phyloP scores from a whole-genome alignment of 2,888 invertebrate genomes.

The Mesorhabditis spiculigera region DNA sequence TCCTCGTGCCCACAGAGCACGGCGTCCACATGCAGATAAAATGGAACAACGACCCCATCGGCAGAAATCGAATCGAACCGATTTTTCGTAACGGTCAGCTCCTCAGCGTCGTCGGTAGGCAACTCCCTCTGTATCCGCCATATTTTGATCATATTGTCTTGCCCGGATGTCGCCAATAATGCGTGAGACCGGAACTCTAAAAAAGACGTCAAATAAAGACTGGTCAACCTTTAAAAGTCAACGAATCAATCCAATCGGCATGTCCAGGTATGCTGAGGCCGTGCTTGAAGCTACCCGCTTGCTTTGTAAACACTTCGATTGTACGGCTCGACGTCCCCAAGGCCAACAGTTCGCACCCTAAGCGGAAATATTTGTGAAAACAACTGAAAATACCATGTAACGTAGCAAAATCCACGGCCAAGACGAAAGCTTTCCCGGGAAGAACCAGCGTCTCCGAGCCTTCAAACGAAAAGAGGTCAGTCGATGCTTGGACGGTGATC shows the following conservation, averaged over 20 bases:
- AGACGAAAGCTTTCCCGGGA: conserved; percentile 21
- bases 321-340: conserved; percentile 41
- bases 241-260: conserved; percentile 44
- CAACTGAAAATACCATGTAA: not conserved
- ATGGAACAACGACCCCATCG: not conserved
- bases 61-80: conserved; percentile 8
- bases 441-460: not conserved
- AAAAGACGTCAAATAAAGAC: not conserved
- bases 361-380: conserved; percentile 3
- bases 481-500: no score
- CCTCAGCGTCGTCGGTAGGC: conserved; percentile 18
- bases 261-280: conserved; percentile 34
- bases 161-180: conserved; percentile 10
- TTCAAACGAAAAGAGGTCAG: no score
- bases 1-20: conserved; percentile 85
- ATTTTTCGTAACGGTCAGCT: conserved; percentile 28
- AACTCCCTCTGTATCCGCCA: conserved; percentile 17
- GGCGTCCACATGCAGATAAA: conserved; percentile 64
- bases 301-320: conserved; percentile 26
- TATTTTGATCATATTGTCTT: conserved; percentile 15
- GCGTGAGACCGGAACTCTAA: not conserved
- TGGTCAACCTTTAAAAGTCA: conserved; percentile 39
- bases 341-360: conserved; percentile 25
- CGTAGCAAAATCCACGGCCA: conserved; percentile 16
- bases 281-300: conserved; percentile 8